These are phyloP conservation scores for Steinernema khuongi DNA, from an alignment of 1,140 invertebrate species.

Conservation along the genomic window DNA sequence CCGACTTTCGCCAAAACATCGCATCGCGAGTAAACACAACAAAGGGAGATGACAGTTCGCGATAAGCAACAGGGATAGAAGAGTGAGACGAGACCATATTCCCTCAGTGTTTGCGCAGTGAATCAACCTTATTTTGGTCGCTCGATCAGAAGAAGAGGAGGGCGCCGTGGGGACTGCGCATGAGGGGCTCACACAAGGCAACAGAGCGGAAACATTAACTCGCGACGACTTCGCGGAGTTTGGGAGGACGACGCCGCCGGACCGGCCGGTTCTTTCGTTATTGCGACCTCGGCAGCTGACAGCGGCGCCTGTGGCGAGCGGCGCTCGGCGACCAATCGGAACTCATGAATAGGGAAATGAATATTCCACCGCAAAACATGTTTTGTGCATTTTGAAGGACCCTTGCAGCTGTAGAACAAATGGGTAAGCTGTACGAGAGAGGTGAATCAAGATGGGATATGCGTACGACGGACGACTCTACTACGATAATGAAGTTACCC, in stretches of 20 bases:
- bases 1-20: neutral
- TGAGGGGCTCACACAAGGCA: neutral
- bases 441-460: too few species aligned
- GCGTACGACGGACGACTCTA: too few species aligned
- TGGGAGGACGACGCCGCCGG: neutral
- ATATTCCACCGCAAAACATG: slow-evolving; percentile 15
- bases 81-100: neutral
- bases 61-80: neutral
- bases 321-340: neutral
- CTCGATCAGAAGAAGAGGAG: neutral
- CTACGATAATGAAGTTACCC: too few species aligned
- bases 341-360: slow-evolving; percentile 12
- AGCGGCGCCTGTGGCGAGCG: slow-evolving; percentile 5
- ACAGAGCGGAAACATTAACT: slow-evolving; percentile 16
- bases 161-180: neutral
- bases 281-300: slow-evolving; percentile 14
- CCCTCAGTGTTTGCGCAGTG: neutral
- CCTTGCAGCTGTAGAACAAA: too few species aligned
- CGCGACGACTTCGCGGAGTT: neutral
- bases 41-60: neutral
- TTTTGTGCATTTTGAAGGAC: too few species aligned
- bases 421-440: too few species aligned
- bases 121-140: slow-evolving; percentile 6
- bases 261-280: neutral
- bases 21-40: neutral